Evolutionary conservation across 2,888 invertebrate genomes (phyloP).

Genomic region (Drosophila histrio): DNA sequence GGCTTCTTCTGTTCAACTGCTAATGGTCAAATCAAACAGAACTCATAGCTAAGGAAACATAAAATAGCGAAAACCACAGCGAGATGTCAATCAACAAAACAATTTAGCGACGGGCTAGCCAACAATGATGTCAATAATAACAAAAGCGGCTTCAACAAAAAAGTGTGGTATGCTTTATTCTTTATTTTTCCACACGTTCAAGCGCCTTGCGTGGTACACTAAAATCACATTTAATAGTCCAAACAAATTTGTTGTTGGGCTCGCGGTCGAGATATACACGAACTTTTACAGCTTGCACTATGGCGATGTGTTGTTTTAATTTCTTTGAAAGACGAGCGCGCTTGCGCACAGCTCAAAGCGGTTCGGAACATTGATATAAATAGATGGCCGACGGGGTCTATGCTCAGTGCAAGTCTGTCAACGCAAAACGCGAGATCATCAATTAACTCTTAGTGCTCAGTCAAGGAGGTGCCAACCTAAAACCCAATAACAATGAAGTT

Average conservation of each 20-base stretch:
- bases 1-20: slow-evolving; percentile 29
- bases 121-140: slow-evolving; percentile 53
- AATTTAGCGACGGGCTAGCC: slow-evolving; percentile 21
- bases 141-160: slow-evolving; percentile 34
- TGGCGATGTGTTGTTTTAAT: slow-evolving; percentile 64
- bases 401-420: slow-evolving; percentile 77
- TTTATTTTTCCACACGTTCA: slow-evolving; percentile 40
- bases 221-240: slow-evolving; percentile 78
- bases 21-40: slow-evolving; percentile 66
- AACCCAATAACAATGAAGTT: slow-evolving; percentile 73
- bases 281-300: slow-evolving; percentile 47
- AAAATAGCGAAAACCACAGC: slow-evolving; percentile 44
- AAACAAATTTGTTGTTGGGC: slow-evolving; percentile 63
- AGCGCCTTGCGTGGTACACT: slow-evolving; percentile 61
- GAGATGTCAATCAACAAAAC: slow-evolving; percentile 49
- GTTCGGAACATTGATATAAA: slow-evolving; percentile 59
- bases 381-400: slow-evolving; percentile 63
- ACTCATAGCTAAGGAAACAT: slow-evolving; percentile 52
- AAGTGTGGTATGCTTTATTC: slow-evolving; percentile 24
- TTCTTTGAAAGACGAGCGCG: slow-evolving; percentile 60
- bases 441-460: slow-evolving; percentile 30
- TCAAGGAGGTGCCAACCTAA: slow-evolving; percentile 11
- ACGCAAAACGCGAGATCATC: slow-evolving; percentile 60
- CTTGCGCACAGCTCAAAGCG: slow-evolving; percentile 15
- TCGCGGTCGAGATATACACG: slow-evolving; percentile 21